Conservation (phyloP, 1,140 invertebrate genomes). For the Apocrypta bakeri region DNA sequence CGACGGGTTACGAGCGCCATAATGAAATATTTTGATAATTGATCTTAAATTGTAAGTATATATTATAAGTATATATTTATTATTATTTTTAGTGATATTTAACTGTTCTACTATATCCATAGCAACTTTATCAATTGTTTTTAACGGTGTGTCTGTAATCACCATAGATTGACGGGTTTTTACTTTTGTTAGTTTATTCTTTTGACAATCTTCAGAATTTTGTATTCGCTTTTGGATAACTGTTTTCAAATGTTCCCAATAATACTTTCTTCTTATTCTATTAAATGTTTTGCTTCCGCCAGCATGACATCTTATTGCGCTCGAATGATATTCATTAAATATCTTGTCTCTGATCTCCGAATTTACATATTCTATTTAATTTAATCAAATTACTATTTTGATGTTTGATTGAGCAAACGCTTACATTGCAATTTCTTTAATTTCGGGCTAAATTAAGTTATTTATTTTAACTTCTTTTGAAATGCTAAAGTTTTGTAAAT, state of each 20-base stretch:
- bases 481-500: neutral
- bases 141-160: constrained; percentile 34
- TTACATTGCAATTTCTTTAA: neutral
- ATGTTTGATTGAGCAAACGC: neutral
- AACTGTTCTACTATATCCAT: constrained; percentile 30
- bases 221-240: constrained; percentile 11
- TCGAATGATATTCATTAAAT: neutral
- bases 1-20: no score
- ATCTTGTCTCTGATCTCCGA: no score
- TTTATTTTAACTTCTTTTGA: constrained; percentile 1
- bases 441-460: neutral
- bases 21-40: no score
- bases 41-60: no score
- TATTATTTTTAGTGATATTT: neutral
- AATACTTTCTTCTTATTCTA: constrained; percentile 39
- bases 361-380: no score
- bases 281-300: constrained; percentile 38
- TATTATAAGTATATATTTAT: no score
- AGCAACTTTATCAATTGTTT: constrained; percentile 28
- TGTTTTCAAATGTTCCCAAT: constrained; percentile 34
- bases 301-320: constrained; percentile 11
- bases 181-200: constrained; percentile 24
- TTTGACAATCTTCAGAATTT: constrained; percentile 21
- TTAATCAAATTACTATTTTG: neutral
- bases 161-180: constrained; percentile 24